Percentiles rank a stretch among this genome's conserved stretches.
These are phyloP conservation scores for Gasterosteus nipponicus DNA, from an alignment of 2,113 vertebrate species.

Conservation along the genomic window DNA sequence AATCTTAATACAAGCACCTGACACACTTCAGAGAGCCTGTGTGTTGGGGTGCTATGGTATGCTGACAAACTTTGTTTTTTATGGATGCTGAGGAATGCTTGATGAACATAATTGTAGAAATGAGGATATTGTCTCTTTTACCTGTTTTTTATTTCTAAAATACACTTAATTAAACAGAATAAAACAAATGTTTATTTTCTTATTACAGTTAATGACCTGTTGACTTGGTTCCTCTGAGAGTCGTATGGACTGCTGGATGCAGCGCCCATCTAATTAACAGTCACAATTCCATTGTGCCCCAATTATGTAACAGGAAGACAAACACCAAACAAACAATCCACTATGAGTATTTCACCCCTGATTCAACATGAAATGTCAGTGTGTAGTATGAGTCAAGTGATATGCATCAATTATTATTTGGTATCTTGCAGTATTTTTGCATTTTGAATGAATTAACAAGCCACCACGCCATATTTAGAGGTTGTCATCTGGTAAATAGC, in stretches of 20 bases:
- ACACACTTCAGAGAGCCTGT: not conserved
- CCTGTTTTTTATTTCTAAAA: not conserved
- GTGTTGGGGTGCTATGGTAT: no score
- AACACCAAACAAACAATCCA: not conserved
- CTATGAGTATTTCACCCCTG: not conserved
- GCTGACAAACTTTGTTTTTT: not conserved
- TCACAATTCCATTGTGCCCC: slow-evolving; percentile 6
- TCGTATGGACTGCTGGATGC: not conserved
- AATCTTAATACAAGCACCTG: not conserved
- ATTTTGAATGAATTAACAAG: not conserved
- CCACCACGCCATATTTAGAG: not conserved
- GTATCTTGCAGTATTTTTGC: not conserved
- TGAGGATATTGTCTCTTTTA: not conserved
- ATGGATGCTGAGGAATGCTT: not conserved
- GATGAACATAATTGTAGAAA: not conserved
- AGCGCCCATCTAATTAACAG: slow-evolving; percentile 21
- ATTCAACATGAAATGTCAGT: not conserved
- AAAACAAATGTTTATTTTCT: not conserved
- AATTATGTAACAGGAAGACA: slow-evolving; percentile 1
- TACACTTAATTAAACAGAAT: not conserved
- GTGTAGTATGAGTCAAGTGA: not conserved
- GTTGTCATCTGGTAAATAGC: slow-evolving; percentile 17
- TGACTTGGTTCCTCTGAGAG: not conserved
- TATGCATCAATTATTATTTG: not conserved
- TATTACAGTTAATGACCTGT: not conserved